Evolutionary conservation across 2,888 invertebrate species (phyloP).

Genomic region (Alcis repandata): DNA sequence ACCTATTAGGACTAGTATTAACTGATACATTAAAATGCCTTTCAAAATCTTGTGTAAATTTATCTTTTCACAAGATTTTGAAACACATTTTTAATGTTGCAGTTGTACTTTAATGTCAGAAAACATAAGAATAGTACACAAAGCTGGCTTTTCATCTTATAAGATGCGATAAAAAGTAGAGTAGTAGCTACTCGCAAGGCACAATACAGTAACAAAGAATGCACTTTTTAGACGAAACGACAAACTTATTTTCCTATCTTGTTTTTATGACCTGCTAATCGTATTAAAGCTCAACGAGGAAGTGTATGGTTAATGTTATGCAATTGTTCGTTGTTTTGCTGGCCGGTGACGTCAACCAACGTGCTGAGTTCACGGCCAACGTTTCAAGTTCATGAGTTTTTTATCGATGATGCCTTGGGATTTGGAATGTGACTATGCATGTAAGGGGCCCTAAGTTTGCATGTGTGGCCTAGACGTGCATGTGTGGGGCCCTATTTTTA

Average conservation of each 20-base stretch:
- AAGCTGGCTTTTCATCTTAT: too few relatives aligned
- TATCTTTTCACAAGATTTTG: too few relatives aligned
- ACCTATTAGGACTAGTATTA: too few relatives aligned
- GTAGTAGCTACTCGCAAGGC: too few relatives aligned
- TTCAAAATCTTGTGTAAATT: too few relatives aligned
- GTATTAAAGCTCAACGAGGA: constrained; percentile 43
- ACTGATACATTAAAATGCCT: too few relatives aligned
- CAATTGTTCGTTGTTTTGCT: constrained; percentile 75
- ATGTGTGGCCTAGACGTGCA: constrained; percentile 36
- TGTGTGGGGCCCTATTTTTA: constrained; percentile 38
- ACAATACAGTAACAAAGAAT: neutral
- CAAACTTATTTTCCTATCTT: neutral
- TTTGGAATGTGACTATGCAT: constrained; percentile 46
- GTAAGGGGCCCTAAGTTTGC: constrained; percentile 45
- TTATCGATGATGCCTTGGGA: constrained; percentile 48
- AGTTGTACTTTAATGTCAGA: too few relatives aligned
- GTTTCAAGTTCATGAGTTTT: constrained; percentile 71
- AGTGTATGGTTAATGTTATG: constrained; percentile 72
- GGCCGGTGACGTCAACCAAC: constrained; percentile 70
- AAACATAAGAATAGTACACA: too few relatives aligned
- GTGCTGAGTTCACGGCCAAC: constrained; percentile 72
- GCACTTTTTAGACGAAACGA: neutral
- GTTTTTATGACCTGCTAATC: constrained; percentile 38
- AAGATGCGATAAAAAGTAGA: too few relatives aligned
- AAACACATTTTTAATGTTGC: too few relatives aligned